Percentiles rank a stretch among this genome's conserved stretches.
Conservation (phyloP, 1,140 invertebrate species). For the Pygmarrhopalites habei region DNA sequence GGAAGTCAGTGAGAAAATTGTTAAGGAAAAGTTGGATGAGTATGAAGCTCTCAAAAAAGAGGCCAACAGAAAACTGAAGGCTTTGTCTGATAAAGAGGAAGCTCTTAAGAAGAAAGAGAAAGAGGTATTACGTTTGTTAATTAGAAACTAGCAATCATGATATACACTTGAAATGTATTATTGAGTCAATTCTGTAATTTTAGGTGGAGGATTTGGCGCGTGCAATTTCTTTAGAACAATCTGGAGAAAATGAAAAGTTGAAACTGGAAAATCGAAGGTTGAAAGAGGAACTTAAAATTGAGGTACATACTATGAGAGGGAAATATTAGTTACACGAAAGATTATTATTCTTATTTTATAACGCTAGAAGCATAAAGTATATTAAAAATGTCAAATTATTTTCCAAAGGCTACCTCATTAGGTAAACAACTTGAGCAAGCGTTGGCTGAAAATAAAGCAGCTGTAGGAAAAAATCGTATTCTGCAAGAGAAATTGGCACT, state of each 20-base stretch:
- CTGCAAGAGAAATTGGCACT: slow-evolving; percentile 21
- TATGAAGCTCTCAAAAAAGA: neutral
- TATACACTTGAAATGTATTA: neutral
- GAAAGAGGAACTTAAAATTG: slow-evolving; percentile 8
- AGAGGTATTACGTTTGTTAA: no score
- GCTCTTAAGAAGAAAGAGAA: neutral
- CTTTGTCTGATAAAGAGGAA: neutral
- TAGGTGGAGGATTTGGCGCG: slow-evolving; percentile 4
- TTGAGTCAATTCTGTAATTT: neutral
- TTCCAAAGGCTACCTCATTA: neutral
- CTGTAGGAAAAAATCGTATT: slow-evolving; percentile 4
- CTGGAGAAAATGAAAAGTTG: neutral
- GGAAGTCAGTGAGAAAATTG: neutral
- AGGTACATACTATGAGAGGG: slow-evolving; percentile 15
- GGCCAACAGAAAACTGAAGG: neutral
- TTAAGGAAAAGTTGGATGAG: neutral
- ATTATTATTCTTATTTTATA: neutral
- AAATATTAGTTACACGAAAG: no score
- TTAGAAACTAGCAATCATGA: neutral
- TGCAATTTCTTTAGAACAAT: slow-evolving; percentile 1
- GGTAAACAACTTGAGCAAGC: neutral
- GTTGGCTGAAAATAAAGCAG: slow-evolving; percentile 2
- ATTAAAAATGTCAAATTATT: neutral
- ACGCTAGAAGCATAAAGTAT: neutral
- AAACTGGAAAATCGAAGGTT: slow-evolving; percentile 1